Evolutionary conservation across 2,113 vertebrate genomes (phyloP), one percentile per base, ranked within the genome.

Genomic region (Chaetorhynchus papuensis): DNA sequence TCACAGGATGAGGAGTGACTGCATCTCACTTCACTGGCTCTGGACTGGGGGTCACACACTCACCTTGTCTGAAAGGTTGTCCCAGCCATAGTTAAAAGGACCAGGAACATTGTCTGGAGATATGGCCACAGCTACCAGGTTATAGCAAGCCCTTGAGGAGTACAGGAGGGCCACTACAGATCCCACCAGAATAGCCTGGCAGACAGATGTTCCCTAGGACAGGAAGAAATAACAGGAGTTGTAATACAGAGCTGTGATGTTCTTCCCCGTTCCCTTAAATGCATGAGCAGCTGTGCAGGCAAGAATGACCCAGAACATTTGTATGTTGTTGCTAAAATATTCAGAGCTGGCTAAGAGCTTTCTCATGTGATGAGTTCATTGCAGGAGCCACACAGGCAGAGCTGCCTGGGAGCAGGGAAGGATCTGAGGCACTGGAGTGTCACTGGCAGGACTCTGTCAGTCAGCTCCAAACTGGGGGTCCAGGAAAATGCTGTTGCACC

Each of bases 71-170:
- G 99, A 99, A 88, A 99, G 98, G 91, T 98, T 99, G 98, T 99
- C 99, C 99, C 99, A 99, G 97, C 99, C 98, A 82, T 99, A 99
- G 93, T 98, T 99, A 97, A 99, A 99, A 33, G 99, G 98, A 54
- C 98, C 99, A 88, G 99, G 98, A 94, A 98, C 96, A 94, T 87
- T 98, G 88, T 99, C 98, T 20, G 99, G 99, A 26, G 98, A 98
- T 93, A 99, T 97, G 71, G 98, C 97, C 96, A 99, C 98, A 81
- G 99, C 98, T 92, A 99, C 99, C 94, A 99, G 98, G 97, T 99
- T 99, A 92, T 99, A 99, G 92, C 99, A 99, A 90, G 99, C 99
- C 97, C 99, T 98, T 89, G 99, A 99, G 11, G 98, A 99, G 96
- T 99, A 99, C 24, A 99, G 98, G 39, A 99, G 98, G 92, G 99